Evolutionary conservation across 2,797 vertebrate genomes (phyloP).

Genomic region (Sebastes iracundus): DNA sequence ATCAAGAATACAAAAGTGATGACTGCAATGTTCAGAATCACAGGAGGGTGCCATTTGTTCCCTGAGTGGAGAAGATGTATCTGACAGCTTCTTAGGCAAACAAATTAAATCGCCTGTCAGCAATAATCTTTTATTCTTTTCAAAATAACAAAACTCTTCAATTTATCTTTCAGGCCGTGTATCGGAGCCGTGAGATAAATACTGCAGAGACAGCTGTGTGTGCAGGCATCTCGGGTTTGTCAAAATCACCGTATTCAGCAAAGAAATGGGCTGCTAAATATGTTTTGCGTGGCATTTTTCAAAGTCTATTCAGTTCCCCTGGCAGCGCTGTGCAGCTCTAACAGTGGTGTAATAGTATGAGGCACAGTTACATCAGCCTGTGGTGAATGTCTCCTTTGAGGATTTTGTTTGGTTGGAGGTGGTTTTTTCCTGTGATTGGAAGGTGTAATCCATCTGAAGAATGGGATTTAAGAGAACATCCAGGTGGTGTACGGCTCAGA

Average conservation of each 20-base stretch:
- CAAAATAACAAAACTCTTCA: background rate
- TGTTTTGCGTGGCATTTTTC: background rate
- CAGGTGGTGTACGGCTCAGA: conserved; percentile 16
- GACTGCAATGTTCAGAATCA: background rate
- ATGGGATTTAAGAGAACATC: conserved; percentile 38
- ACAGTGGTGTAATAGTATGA: background rate
- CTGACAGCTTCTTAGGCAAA: background rate
- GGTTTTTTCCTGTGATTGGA: conserved; percentile 31
- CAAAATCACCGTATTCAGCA: conserved; percentile 7
- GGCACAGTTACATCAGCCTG: conserved; percentile 24
- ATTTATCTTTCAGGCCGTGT: background rate
- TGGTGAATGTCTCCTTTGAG: conserved; percentile 8
- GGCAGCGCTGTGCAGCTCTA: background rate
- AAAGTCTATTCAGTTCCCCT: background rate
- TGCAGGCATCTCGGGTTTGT: background rate
- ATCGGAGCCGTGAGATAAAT: background rate
- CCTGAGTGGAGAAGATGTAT: background rate
- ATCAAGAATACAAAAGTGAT: background rate
- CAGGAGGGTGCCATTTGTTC: background rate
- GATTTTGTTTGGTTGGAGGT: conserved; percentile 36
- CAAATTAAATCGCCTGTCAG: conserved; percentile 11
- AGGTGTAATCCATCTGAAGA: conserved; percentile 48
- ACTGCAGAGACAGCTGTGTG: background rate
- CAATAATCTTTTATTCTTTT: conserved; percentile 13
- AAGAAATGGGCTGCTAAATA: background rate